These are phyloP conservation scores for Halcyon badia DNA, from an alignment of 2,797 vertebrate genomes.

Conservation along the genomic window DNA sequence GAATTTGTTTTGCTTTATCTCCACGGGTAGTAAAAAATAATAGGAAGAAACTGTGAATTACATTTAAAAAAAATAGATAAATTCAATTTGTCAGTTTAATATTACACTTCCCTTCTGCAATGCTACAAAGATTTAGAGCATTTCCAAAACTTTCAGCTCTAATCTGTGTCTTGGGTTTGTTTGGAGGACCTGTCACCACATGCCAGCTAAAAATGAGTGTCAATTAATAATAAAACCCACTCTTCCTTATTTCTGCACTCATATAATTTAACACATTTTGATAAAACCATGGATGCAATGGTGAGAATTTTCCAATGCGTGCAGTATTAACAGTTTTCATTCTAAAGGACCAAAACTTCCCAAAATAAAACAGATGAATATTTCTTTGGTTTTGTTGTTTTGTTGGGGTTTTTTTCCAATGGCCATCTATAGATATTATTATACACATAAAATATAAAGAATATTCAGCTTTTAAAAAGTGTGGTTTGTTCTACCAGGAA, in stretches of 20 bases:
- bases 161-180: conserved; percentile 72
- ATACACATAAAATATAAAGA: conserved; percentile 59
- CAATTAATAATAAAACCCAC: conserved; percentile 80
- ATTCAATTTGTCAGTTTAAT: conserved; percentile 82
- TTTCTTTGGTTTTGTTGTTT: conserved; percentile 50
- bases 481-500: conserved; percentile 60
- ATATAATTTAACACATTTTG: conserved; percentile 79
- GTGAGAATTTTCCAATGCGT: conserved; percentile 72
- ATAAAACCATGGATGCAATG: conserved; percentile 63
- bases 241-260: conserved; percentile 69
- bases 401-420: conserved; percentile 47
- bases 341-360: conserved; percentile 73
- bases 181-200: conserved; percentile 82
- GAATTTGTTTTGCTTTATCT: conserved; percentile 83
- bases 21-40: conserved; percentile 76
- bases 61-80: conserved; percentile 58
- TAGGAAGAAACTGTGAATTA: conserved; percentile 83
- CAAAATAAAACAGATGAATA: conserved; percentile 71
- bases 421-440: conserved; percentile 48
- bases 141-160: conserved; percentile 78
- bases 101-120: conserved; percentile 77
- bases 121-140: conserved; percentile 75
- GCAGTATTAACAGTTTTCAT: conserved; percentile 77
- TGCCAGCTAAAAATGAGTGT: conserved; percentile 82
- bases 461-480: conserved; percentile 70